Conservation (phyloP, 2,888 invertebrate species). For the Blastobasis lacticolella region DNA sequence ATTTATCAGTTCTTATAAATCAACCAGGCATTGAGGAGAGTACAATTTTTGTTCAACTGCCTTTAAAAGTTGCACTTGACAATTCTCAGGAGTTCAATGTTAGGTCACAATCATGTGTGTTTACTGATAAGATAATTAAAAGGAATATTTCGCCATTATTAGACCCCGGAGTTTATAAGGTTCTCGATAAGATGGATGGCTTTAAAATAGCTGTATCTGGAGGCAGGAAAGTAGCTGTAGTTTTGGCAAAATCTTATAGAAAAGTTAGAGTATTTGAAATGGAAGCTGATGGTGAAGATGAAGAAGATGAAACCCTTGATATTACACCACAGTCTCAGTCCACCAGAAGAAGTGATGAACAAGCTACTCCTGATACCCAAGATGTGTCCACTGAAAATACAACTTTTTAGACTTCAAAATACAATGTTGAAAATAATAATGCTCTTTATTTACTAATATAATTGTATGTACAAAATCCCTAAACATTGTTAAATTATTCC, state of each 20-base stretch:
- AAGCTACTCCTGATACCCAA: conserved; percentile 34
- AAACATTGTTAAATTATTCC: too few species aligned
- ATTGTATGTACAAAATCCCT: too few species aligned
- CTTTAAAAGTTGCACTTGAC: conserved; percentile 61
- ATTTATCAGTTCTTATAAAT: conserved; percentile 81
- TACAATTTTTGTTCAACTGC: conserved; percentile 64
- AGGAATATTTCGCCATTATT: conserved; percentile 71
- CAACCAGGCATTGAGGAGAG: conserved; percentile 58
- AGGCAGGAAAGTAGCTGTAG: conserved; percentile 86
- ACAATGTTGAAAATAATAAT: not conserved
- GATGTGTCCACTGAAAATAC: conserved; percentile 28
- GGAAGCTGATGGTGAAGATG: conserved; percentile 94
- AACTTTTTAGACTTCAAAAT: conserved; percentile 19
- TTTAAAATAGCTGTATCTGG: conserved; percentile 89
- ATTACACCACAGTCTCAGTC: conserved; percentile 53
- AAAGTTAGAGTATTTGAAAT: conserved; percentile 92
- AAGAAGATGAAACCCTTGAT: conserved; percentile 78
- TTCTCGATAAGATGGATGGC: conserved; percentile 79
- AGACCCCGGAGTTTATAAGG: conserved; percentile 69
- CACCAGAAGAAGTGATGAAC: conserved; percentile 34
- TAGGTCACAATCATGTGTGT: conserved; percentile 51
- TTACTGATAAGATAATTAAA: conserved; percentile 56
- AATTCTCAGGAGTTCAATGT: conserved; percentile 51
- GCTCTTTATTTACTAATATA: too few species aligned
- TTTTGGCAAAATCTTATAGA: conserved; percentile 84